Evolutionary conservation across 1,140 invertebrate genomes (phyloP).

Genomic region (Brachionus calyciflorus): DNA sequence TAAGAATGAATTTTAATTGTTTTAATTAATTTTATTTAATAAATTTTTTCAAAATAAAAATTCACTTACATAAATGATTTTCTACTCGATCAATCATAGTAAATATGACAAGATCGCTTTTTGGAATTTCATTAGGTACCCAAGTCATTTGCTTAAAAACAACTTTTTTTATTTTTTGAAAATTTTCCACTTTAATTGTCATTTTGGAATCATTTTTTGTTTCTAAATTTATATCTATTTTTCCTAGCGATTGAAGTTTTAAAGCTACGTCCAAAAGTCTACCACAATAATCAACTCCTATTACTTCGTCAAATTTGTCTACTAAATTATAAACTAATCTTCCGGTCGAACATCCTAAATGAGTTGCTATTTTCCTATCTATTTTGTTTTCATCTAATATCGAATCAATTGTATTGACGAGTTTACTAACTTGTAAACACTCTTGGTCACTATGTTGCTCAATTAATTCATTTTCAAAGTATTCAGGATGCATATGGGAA

Average conservation of each 20-base stretch:
- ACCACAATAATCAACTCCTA: conserved; percentile 42
- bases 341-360: conserved; percentile 40
- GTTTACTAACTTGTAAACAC: background rate
- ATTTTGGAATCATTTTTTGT: background rate
- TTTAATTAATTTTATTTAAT: too few relatives aligned
- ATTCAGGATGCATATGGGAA: conserved; percentile 9
- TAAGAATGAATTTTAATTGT: too few relatives aligned
- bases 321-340: conserved; percentile 30
- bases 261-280: conserved; percentile 30
- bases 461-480: conserved; percentile 28
- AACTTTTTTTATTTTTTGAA: background rate
- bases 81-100: conserved; percentile 19
- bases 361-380: conserved; percentile 12
- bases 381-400: conserved; percentile 16
- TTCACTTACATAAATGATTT: conserved; percentile 15
- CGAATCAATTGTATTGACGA: background rate
- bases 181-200: background rate
- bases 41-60: background rate
- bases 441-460: background rate
- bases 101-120: conserved; percentile 20
- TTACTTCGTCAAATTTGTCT: conserved; percentile 31
- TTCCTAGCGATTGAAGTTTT: background rate
- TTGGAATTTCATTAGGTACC: conserved; percentile 46
- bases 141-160: conserved; percentile 44
- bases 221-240: background rate